Evolutionary conservation across 2,797 vertebrate genomes (phyloP), one percentile per base, ranked within the genome.

Genomic region (Sebastes jordani): DNA sequence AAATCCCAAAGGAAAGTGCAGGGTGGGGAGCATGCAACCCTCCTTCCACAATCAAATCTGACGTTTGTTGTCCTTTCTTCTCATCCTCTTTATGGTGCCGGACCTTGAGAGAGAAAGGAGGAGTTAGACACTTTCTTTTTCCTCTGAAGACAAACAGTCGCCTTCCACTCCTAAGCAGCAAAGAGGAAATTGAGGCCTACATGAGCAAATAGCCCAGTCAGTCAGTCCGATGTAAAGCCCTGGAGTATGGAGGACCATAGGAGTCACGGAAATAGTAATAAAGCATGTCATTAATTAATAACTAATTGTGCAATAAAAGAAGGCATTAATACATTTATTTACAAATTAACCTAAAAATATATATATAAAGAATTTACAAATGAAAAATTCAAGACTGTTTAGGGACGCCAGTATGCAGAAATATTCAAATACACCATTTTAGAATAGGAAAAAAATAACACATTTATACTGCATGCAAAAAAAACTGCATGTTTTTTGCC

Each of bases 1-100:
- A 90, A 90, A 91, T 93, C 91, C 93, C 85, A 90, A 71, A 89
- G 90, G 90, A 92, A 92, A 90, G 85, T 85, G 85, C 88, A 86
- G 91, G 89, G 89, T 74, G 87, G 87, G 82, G 81, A 87, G 82
- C 76, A 83, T 74, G 84, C 74, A 87, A 88, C 68, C 75, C 74
- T 90, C 88, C 87, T 87, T 85, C 83, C 81, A 79, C 71, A 89
- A 83, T 93, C 83, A 92, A 90, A 92, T 78, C 59, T 83, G 80
- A 89, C 49, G 74, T 79, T 65, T 77, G 81, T 64, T 64, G 88
- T 85, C 86, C 88, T 85, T 88, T 89, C 86, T 90, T 86, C 76
- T 84, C 74, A 74, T 89, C 89, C 80, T 88, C 80, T 82, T 80
- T 75, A 18, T 4, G 67, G 70, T 66, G 82, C 76, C 49, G 80